Evolutionary conservation across 2,888 invertebrate genomes (phyloP).

Genomic region (Orchesellides sinensis): DNA sequence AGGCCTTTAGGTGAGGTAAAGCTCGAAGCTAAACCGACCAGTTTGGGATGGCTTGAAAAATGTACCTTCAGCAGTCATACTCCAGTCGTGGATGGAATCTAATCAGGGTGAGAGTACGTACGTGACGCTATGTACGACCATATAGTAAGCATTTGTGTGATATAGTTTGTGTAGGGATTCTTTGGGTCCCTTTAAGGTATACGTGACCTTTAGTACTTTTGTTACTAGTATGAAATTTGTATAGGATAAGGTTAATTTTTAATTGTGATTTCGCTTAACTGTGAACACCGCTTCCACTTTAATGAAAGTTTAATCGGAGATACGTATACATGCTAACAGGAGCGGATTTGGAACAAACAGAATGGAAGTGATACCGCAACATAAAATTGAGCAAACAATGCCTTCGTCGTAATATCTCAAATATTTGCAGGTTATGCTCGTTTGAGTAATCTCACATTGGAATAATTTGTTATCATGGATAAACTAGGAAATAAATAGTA

Average conservation of each 20-base stretch:
- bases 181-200: not conserved
- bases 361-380: not conserved
- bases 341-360: too few species aligned
- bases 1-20: constrained; percentile 43
- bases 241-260: not conserved
- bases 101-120: constrained; percentile 12
- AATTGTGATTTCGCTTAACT: too few species aligned
- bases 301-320: too few species aligned
- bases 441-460: not conserved
- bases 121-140: not conserved
- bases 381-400: not conserved
- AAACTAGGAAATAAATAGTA: not conserved
- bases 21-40: constrained; percentile 50
- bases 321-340: too few species aligned
- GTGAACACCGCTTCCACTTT: too few species aligned
- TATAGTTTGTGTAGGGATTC: too few species aligned
- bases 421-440: too few species aligned
- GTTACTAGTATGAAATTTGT: too few species aligned
- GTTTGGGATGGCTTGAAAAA: constrained; percentile 30
- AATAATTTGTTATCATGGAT: not conserved
- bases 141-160: not conserved
- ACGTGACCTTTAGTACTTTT: constrained; percentile 19
- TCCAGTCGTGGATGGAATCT: constrained; percentile 35
- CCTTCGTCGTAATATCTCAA: not conserved
- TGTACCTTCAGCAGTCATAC: constrained; percentile 41